Conservation (phyloP, 2,113 vertebrate species). For the Tachuris rubrigastra region DNA sequence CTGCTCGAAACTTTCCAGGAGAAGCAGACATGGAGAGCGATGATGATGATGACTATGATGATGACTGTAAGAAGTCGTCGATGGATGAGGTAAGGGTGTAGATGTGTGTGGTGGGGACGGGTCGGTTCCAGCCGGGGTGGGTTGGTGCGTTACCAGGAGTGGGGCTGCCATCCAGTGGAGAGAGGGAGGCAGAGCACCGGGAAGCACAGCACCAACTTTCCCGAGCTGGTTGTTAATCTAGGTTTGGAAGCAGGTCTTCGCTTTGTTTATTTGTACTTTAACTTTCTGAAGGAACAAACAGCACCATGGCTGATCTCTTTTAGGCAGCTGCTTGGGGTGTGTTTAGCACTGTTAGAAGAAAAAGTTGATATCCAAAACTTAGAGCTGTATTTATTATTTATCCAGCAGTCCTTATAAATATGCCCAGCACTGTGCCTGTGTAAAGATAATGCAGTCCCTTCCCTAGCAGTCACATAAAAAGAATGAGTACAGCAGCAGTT, state of each 20-base stretch:
- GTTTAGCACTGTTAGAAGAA: neutral
- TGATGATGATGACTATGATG: conserved; percentile 92
- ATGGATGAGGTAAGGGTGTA: conserved; percentile 89
- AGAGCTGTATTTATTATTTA: neutral
- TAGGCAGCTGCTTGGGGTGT: neutral
- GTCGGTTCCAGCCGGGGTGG: neutral
- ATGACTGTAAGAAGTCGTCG: conserved; percentile 96
- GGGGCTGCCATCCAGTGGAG: conserved; percentile 72
- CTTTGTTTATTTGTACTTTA: neutral
- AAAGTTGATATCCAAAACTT: neutral
- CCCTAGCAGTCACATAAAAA: neutral
- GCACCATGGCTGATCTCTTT: neutral
- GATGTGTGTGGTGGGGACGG: neutral
- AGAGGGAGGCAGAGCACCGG: neutral
- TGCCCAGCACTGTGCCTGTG: neutral
- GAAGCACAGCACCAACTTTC: neutral
- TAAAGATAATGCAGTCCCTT: neutral
- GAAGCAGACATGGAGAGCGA: conserved; percentile 95
- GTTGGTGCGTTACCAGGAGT: neutral
- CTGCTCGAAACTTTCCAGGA: conserved; percentile 75
- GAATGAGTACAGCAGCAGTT: neutral
- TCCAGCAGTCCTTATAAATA: neutral
- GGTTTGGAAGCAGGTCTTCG: neutral
- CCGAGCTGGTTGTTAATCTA: neutral
- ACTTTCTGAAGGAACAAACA: neutral